These are phyloP conservation scores for Andricus curvator DNA, from an alignment of 2,888 invertebrate species.

Conservation along the genomic window DNA sequence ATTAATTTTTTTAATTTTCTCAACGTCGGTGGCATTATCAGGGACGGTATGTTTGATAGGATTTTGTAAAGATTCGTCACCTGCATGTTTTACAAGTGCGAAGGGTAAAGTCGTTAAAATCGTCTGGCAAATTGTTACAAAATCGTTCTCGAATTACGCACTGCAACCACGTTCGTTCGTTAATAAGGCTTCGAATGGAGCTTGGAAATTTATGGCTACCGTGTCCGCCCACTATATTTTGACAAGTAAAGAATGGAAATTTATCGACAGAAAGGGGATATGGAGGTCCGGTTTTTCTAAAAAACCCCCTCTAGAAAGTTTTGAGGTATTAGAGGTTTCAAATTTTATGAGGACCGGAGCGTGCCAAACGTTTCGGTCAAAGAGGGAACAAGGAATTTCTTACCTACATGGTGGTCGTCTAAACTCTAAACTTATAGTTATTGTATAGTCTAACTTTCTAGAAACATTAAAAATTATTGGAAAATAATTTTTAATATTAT, in stretches of 20 bases:
- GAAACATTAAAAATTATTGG: not conserved
- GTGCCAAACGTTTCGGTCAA: constrained; percentile 10
- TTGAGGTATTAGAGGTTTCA: constrained; percentile 69
- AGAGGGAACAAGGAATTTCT: not conserved
- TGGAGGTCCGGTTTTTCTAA: constrained; percentile 49
- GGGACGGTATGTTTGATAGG: not conserved
- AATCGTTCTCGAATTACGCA: constrained; percentile 60
- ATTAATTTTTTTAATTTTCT: no score
- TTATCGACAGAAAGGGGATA: constrained; percentile 59
- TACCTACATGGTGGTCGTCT: not conserved
- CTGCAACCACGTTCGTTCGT: constrained; percentile 48
- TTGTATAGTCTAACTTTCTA: not conserved
- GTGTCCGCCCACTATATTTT: constrained; percentile 62
- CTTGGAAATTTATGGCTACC: constrained; percentile 56
- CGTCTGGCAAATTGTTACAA: constrained; percentile 67
- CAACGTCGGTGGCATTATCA: no score
- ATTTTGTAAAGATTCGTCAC: constrained; percentile 51
- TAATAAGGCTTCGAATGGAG: constrained; percentile 50
- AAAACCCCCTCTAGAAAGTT: constrained; percentile 54
- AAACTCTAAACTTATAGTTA: not conserved
- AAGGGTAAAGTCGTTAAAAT: constrained; percentile 58
- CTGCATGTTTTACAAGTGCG: constrained; percentile 40
- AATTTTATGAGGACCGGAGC: constrained; percentile 48
- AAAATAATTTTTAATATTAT: not conserved
- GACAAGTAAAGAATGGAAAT: constrained; percentile 67